A percentile compares a stretch with the other conserved stretches of the same genome.
Conservation (phyloP, 2,888 invertebrate genomes). For the Phytoseiulus persimilis region DNA sequence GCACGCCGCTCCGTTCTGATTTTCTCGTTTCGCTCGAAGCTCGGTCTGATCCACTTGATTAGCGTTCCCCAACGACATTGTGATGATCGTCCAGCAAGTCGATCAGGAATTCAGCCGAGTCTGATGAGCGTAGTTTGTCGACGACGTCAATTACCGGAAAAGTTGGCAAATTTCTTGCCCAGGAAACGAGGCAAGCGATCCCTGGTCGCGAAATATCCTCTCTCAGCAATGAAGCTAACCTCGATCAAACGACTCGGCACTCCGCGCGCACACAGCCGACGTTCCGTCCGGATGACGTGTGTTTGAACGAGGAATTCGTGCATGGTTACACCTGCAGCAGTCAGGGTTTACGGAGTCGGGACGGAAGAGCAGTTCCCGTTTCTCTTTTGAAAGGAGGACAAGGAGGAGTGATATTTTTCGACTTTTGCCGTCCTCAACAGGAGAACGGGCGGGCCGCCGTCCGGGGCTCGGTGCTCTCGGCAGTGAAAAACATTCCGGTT, state of each 20-base stretch:
- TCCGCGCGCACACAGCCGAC: neutral
- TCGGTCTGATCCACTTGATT: neutral
- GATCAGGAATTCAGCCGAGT: no score
- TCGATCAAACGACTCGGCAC: neutral
- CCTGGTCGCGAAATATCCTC: neutral
- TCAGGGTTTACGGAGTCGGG: neutral
- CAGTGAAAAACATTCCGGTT: neutral
- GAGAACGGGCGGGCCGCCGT: neutral
- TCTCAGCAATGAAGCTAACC: neutral
- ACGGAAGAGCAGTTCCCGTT: neutral
- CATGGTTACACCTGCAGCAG: conserved; percentile 5
- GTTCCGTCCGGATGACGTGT: neutral
- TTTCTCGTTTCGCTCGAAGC: neutral
- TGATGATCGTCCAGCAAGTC: neutral
- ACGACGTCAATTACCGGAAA: no score
- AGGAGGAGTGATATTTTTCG: neutral
- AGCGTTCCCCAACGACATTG: neutral
- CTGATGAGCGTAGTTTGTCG: no score
- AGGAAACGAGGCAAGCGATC: no score
- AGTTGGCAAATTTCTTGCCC: no score
- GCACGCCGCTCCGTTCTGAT: neutral
- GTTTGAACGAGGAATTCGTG: neutral
- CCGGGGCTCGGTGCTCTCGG: neutral
- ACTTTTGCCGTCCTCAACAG: neutral
- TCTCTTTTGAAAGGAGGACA: neutral